phyloP scores from a whole-genome alignment of 1,140 invertebrate genomes.

The Penaeus chinensis region DNA sequence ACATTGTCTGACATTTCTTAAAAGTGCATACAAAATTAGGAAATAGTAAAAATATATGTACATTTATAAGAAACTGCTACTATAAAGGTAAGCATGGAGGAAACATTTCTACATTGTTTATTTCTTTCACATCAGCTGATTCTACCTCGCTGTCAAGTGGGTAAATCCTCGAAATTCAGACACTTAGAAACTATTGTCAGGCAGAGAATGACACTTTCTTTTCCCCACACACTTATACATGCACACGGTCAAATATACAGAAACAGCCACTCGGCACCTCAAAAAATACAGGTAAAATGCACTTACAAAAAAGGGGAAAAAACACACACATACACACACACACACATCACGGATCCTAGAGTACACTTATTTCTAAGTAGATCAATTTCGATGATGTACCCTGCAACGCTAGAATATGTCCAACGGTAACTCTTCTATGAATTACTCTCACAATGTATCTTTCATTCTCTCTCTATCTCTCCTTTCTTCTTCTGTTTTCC shows the following conservation, averaged over 20 bases:
- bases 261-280: too few relatives aligned
- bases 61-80: neutral
- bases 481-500: neutral
- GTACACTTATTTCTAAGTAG: neutral
- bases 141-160: too few relatives aligned
- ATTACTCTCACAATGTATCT: neutral
- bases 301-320: too few relatives aligned
- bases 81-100: neutral
- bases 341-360: too few relatives aligned
- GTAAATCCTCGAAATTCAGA: too few relatives aligned
- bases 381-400: neutral
- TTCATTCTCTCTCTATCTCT: constrained; percentile 33
- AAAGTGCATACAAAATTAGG: constrained; percentile 14
- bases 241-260: too few relatives aligned
- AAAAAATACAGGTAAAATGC: too few relatives aligned
- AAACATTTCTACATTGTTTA: neutral
- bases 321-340: too few relatives aligned
- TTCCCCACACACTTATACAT: too few relatives aligned
- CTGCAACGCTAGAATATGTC: neutral
- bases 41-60: neutral
- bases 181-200: too few relatives aligned
- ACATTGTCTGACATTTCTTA: constrained; percentile 10
- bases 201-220: too few relatives aligned
- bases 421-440: neutral
- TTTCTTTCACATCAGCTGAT: neutral